Evolutionary conservation across 2,797 vertebrate species (phyloP), one percentile per base, ranked within the genome.

Genomic region (Sitta carolinensis): DNA sequence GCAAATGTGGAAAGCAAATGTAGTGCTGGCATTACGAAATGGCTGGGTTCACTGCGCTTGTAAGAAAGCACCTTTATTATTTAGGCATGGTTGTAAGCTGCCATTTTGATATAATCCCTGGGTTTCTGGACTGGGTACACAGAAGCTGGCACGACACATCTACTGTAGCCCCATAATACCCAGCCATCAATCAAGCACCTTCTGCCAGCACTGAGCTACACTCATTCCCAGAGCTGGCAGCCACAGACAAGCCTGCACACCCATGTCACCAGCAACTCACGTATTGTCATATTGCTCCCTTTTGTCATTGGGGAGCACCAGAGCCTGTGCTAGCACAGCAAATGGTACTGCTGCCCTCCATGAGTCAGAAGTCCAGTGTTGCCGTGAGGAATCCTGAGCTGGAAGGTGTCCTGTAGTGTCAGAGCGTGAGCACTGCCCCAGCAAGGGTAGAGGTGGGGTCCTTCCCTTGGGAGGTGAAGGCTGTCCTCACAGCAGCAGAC

Each of bases 1-100:
- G 95, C 77, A 96, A 95, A 94, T 66, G 36, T 3, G 9, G 50
- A 75, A 69, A 72, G 88, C 85, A 76, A 90, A 81, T 62, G 77
- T 23, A 84, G 36, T 3, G 62, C 54, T 72, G 82, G 58, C 58
- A 13, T 50, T 79, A 59, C 42, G 87, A 90, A 93, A 93, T 12
- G 76, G 40, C 62, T 66, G 69, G 47, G 69, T 68, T 85, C 83
- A 22, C 66, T 51, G 55, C 0, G 0, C 76, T 57, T 42, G 27
- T 59, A 83, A 87, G 68, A 45, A 38, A 62, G n/a, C 43, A 40
- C 70, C 61, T 90, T 83, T 80, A 70, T 87, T 78, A 77, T 79
- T 84, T 73, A 62, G 51, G 50, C 73, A 16, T 23, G 57, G 54
- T 59, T 59, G 50, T 84, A 89, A 86, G 25, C 55, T 93, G 81